These are phyloP conservation scores for Eulemur rufifrons DNA, from an alignment of 2,113 vertebrate genomes.

Conservation along the genomic window DNA sequence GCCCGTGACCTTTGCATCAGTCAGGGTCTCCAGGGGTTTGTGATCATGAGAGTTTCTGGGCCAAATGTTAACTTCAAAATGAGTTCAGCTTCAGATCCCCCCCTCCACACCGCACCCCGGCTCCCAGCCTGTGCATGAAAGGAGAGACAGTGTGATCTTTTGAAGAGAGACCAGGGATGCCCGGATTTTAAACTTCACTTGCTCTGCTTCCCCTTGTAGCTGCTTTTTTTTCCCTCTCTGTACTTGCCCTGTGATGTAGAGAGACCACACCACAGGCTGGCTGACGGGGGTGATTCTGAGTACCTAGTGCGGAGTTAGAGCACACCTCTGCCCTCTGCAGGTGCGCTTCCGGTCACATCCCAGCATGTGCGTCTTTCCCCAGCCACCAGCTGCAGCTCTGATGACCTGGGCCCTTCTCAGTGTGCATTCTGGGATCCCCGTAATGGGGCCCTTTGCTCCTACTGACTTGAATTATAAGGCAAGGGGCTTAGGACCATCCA, in stretches of 20 bases:
- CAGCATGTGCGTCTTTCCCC: not conserved
- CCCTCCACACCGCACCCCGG: not conserved
- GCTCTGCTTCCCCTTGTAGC: not conserved
- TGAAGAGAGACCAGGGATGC: not conserved
- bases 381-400: not conserved
- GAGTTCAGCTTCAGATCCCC: conserved; percentile 25
- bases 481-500: not conserved
- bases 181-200: not conserved
- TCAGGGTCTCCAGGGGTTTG: not conserved
- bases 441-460: not conserved
- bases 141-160: not conserved
- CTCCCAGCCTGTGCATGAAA: not conserved
- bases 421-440: not conserved
- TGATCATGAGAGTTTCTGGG: conserved; percentile 7
- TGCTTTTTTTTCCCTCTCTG: not conserved
- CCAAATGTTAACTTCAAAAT: conserved; percentile 47
- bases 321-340: not conserved
- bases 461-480: not conserved
- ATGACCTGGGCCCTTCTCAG: not conserved
- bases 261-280: not conserved
- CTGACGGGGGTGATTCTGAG: not conserved
- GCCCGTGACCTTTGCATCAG: not conserved
- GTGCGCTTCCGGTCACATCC: not conserved
- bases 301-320: not conserved
- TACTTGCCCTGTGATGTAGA: not conserved